Percentiles rank a stretch among this genome's conserved stretches.
phyloP scores from a whole-genome alignment of 2,113 vertebrate species.

The Podarcis cretensis region DNA sequence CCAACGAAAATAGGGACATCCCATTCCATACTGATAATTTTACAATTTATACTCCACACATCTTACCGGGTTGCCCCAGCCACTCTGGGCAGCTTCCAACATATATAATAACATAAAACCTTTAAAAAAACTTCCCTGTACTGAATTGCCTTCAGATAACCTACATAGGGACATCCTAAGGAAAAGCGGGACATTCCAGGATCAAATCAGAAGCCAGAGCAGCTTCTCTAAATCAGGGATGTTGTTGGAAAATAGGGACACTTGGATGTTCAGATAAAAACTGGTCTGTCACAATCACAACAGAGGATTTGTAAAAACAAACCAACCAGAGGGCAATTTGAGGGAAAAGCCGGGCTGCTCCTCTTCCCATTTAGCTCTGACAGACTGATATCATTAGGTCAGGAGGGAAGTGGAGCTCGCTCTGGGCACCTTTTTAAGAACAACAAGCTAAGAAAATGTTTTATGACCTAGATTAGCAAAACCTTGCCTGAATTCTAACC shows the following conservation, averaged over 20 bases:
- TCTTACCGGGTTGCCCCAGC: too few species aligned
- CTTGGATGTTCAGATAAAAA: slow-evolving; percentile 8
- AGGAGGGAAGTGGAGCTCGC: not conserved
- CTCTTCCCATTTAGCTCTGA: not conserved
- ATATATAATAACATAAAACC: too few species aligned
- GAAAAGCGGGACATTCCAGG: too few species aligned
- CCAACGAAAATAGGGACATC: too few species aligned
- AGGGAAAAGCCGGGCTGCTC: not conserved
- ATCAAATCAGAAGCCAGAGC: too few species aligned
- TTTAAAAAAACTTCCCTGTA: too few species aligned
- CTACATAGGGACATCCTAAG: too few species aligned
- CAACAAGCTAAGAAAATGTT: slow-evolving; percentile 31
- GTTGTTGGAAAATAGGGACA: not conserved
- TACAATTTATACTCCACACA: too few species aligned
- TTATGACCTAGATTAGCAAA: slow-evolving; percentile 35
- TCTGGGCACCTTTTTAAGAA: not conserved
- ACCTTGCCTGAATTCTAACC: slow-evolving; percentile 38
- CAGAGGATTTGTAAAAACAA: slow-evolving; percentile 37
- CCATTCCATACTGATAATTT: too few species aligned
- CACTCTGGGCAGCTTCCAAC: too few species aligned
- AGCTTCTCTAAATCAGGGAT: too few species aligned
- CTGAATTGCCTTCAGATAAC: too few species aligned
- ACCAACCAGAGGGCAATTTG: not conserved
- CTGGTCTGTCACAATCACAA: not conserved
- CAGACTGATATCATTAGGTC: not conserved